Percentiles rank a stretch among this genome's conserved stretches.
These are phyloP conservation scores for Anarhynchus alexandrinus DNA, from an alignment of 2,113 vertebrate species.

Conservation along the genomic window DNA sequence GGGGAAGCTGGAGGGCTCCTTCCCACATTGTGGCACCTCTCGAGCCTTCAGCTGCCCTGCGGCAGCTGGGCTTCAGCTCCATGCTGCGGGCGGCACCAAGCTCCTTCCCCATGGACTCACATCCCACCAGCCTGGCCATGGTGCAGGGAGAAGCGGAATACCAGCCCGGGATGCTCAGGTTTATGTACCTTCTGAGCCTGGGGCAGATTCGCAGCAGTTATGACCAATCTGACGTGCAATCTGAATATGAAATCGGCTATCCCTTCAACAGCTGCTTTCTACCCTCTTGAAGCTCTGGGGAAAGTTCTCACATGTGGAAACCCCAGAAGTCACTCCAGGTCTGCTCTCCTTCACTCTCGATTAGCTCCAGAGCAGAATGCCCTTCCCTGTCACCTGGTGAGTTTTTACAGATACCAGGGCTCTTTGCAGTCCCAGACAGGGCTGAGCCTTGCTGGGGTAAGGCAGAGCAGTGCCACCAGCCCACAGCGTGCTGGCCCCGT, in stretches of 20 bases:
- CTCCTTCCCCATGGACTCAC: background rate
- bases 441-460: background rate
- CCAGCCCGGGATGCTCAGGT: background rate
- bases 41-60: background rate
- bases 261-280: background rate
- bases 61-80: background rate
- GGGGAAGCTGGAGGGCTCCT: background rate
- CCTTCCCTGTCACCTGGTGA: background rate
- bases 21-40: background rate
- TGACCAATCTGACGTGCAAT: rapidly evolving
- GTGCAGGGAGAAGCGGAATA: background rate
- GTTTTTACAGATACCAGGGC: background rate
- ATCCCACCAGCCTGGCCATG: rapidly evolving
- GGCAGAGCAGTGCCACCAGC: background rate
- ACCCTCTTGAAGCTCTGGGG: background rate
- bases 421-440: background rate
- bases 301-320: background rate
- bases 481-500: rapidly evolving
- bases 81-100: background rate
- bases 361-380: background rate
- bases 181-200: background rate
- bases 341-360: background rate
- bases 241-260: background rate
- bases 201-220: background rate
- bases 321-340: background rate